Evolutionary conservation across 1,140 invertebrate genomes (phyloP), one percentile per base, ranked within the genome.

Genomic region (Cylas formicarius): DNA sequence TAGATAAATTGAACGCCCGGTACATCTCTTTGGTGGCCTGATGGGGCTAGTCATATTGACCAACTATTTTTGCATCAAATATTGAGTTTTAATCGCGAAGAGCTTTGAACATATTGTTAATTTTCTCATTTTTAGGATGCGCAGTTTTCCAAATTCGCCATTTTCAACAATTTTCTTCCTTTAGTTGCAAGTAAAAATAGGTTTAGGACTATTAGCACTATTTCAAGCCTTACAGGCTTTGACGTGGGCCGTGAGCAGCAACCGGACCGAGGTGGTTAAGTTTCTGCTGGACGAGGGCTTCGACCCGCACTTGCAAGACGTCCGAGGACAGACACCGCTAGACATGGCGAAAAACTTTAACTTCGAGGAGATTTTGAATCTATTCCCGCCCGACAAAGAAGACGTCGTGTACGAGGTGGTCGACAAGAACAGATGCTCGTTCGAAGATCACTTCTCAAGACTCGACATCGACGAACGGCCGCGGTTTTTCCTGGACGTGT

Each of bases 211-310:
- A n/a, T n/a, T n/a, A n/a, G n/a, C n/a, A 36, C 1, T 4, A 33
- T 33, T 36, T 28, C 35, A 8, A 24, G 8, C 8, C 14, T 52
- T 49, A 14, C 38, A 64, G 62, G 62, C 65, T 5, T 55, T 73
- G 27, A 72, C 72, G 41, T 66, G 70, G 62, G 72, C 72, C n/a
- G 65, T 73, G 3, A 61, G 67, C 32, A 52, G 58, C 13, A 68
- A 69, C 44, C 59, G 64, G 23, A 22, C 47, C 1, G 57, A 69
- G 6, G 53, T 70, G 24, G 68, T 71, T 7, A 57, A 68, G 52
- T 43, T 63, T 17, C 53, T 74, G 19, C 28, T 72, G 4, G 58
- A 68, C 7, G 53, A 57, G 3, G 66, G 63, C 6, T 62, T 66
- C 3, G 53, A 65, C 52, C 41, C 54, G 20, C 55, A 47, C 18